Percentiles rank a stretch among this genome's conserved stretches.
Evolutionary conservation across 2,113 vertebrate genomes (phyloP).

Genomic region (Muntiacus muntjak): DNA sequence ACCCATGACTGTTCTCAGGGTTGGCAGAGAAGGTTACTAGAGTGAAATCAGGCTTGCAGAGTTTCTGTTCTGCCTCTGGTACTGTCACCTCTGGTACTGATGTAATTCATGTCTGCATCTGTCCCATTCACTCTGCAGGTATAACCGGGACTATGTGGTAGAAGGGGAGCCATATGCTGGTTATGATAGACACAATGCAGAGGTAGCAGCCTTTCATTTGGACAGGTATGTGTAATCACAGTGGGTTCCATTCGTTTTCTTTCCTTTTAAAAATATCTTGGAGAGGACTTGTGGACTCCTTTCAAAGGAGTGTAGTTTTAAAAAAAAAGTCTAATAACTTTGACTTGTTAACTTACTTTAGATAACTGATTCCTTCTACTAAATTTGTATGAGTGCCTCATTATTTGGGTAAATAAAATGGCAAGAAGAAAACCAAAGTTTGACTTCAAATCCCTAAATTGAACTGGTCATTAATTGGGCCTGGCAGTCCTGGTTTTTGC

Average conservation of each 20-base stretch:
- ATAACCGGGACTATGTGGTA: conserved; percentile 92
- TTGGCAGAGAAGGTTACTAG: neutral
- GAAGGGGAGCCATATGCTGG: conserved; percentile 97
- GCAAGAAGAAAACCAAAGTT: neutral
- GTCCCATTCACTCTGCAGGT: conserved; percentile 80
- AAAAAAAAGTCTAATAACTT: neutral
- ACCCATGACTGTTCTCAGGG: neutral
- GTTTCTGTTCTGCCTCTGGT: neutral
- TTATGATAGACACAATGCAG: conserved; percentile 97
- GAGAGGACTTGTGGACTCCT: neutral
- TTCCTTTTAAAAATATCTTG: neutral
- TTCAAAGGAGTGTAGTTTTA: neutral
- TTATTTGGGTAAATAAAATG: neutral
- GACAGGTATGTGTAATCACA: conserved; percentile 86
- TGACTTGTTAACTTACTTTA: neutral
- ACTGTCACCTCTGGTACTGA: neutral
- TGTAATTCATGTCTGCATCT: neutral
- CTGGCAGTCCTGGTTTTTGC: neutral
- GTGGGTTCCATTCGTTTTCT: neutral
- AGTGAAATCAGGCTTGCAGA: neutral
- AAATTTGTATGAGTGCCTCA: neutral
- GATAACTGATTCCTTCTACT: neutral
- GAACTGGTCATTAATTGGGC: neutral
- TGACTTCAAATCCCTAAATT: neutral
- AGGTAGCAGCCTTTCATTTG: conserved; percentile 97